phyloP scores from a whole-genome alignment of 2,888 invertebrate genomes.

The Pedicia rivosa region DNA sequence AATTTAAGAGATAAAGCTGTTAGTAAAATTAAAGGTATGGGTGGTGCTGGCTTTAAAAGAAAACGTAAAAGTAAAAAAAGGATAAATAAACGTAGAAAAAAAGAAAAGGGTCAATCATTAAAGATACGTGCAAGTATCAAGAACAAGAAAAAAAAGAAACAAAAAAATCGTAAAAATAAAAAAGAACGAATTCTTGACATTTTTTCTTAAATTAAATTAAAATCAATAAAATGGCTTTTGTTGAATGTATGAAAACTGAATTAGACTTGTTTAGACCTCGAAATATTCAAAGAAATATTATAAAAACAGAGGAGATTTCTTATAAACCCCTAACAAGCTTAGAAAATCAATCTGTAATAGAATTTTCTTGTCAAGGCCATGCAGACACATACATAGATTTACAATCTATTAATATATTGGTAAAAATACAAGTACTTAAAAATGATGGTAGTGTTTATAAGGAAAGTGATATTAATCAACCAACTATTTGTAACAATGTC shows the following conservation, averaged over 20 bases:
- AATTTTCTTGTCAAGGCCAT: background rate
- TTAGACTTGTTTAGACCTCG: background rate
- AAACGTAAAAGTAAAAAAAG: no score
- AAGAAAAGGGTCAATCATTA: background rate
- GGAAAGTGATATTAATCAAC: background rate
- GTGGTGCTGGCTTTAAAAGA: background rate
- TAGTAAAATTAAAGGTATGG: background rate
- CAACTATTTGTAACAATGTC: conserved; percentile 5
- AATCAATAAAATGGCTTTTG: background rate
- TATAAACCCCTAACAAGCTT: background rate
- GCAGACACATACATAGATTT: conserved; percentile 7
- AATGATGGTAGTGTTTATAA: background rate
- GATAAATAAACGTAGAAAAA: no score
- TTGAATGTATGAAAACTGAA: background rate
- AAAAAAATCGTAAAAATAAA: background rate
- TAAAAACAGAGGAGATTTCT: background rate
- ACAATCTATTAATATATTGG: conserved; percentile 1
- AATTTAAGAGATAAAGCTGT: background rate
- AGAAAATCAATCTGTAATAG: background rate
- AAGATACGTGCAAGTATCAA: background rate
- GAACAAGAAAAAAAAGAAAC: background rate
- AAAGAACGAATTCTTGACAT: background rate
- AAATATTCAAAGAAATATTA: background rate
- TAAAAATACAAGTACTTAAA: conserved; percentile 3
- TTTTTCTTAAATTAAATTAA: background rate